A percentile compares a stretch with the other conserved stretches of the same genome.
Evolutionary conservation across 2,888 invertebrate genomes (phyloP).

Genomic region (Notocelia uddmanniana): DNA sequence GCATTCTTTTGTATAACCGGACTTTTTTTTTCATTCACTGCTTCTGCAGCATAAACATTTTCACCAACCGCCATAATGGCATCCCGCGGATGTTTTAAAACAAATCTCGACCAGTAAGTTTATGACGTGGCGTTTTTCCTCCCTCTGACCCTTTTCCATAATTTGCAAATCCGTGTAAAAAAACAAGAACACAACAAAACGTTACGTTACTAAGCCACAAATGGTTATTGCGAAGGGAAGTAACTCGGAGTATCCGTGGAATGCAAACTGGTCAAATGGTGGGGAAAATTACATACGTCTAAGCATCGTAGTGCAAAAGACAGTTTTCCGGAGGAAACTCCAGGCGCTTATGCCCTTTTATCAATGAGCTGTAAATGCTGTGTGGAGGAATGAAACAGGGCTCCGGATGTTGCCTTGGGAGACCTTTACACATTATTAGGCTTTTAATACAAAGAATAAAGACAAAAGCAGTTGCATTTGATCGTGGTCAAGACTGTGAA

Average conservation of each 20-base stretch:
- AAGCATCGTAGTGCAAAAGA: not conserved
- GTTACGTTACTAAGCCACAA: slow-evolving; percentile 4
- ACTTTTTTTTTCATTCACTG: too few relatives aligned
- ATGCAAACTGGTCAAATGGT: slow-evolving; percentile 41
- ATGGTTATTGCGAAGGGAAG: slow-evolving; percentile 31
- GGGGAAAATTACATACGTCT: slow-evolving; percentile 27
- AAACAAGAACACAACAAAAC: not conserved
- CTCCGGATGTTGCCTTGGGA: not conserved
- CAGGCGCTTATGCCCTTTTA: not conserved
- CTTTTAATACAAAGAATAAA: not conserved
- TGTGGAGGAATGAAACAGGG: slow-evolving; percentile 2
- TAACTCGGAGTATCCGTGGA: slow-evolving; percentile 24
- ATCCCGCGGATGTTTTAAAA: not conserved
- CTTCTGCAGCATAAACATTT: not conserved
- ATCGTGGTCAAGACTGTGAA: not conserved
- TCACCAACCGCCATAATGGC: not conserved
- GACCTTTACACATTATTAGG: slow-evolving; percentile 8
- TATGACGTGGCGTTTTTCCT: not conserved
- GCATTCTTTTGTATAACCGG: slow-evolving; percentile 46
- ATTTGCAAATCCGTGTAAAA: not conserved
- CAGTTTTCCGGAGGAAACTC: not conserved
- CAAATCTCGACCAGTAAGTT: not conserved
- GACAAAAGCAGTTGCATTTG: not conserved
- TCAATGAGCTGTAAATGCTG: too few relatives aligned
- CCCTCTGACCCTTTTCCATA: not conserved